Conservation (phyloP, 2,113 vertebrate species). For the Pterocles burchelli region DNA sequence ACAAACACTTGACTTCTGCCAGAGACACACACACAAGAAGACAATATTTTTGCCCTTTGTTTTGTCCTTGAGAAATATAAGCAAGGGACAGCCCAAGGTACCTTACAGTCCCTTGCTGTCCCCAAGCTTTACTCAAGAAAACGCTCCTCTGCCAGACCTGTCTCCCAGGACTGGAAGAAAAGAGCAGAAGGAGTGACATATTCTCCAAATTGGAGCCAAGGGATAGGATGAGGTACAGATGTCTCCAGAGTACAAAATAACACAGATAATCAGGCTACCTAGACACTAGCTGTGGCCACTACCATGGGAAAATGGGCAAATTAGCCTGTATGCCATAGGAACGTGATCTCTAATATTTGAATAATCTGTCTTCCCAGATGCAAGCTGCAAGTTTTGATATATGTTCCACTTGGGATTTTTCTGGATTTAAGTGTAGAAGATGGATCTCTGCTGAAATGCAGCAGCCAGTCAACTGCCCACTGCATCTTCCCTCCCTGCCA, state of each 20-base stretch:
- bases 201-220: neutral
- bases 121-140: neutral
- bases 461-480: neutral
- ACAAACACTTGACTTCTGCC: neutral
- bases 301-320: neutral
- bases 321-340: neutral
- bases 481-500: neutral
- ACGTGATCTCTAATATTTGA: accelerated
- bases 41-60: neutral
- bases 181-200: neutral
- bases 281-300: neutral
- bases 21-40: neutral
- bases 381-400: neutral
- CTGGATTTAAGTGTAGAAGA: neutral
- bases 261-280: neutral
- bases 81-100: neutral
- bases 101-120: neutral
- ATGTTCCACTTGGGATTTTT: neutral
- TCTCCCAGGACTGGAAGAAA: neutral
- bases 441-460: neutral
- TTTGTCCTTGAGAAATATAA: neutral
- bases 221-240: neutral
- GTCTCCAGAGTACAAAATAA: neutral
- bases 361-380: neutral
- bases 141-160: neutral